Evolutionary conservation across 2,888 invertebrate genomes (phyloP).

Genomic region (Agonopterix subpropinquella): DNA sequence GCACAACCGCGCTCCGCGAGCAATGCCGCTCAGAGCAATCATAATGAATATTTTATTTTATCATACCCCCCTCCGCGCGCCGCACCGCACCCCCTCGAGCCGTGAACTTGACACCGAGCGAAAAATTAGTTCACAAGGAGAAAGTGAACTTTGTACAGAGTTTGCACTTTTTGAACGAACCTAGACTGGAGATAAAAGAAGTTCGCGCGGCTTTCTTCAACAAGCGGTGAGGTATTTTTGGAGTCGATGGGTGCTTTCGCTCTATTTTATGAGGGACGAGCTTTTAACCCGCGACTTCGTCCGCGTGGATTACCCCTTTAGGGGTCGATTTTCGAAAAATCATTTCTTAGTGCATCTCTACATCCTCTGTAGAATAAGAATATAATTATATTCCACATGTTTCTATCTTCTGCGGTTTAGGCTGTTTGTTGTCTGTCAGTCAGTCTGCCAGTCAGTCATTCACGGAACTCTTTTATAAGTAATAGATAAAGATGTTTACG

Average conservation of each 20-base stretch:
- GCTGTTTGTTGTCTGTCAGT: too few species aligned
- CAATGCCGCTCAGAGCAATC: conserved; percentile 67
- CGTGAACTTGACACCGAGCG: conserved; percentile 74
- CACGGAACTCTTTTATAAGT: too few species aligned
- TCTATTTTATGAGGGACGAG: neutral
- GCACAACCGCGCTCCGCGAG: conserved; percentile 47
- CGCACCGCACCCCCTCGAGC: conserved; percentile 33
- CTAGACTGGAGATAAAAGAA: conserved; percentile 69
- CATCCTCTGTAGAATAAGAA: too few species aligned
- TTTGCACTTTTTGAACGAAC: conserved; percentile 71
- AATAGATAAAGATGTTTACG: too few species aligned
- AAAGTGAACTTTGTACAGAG: conserved; percentile 72
- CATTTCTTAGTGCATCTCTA: too few species aligned
- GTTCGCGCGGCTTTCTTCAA: conserved; percentile 24
- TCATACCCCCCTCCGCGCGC: conserved; percentile 48
- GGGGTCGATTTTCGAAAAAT: too few species aligned
- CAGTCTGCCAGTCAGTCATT: too few species aligned
- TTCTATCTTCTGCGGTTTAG: too few species aligned
- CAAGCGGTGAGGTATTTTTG: conserved; percentile 8
- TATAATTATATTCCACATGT: too few species aligned
- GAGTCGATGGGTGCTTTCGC: neutral
- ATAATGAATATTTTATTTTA: conserved; percentile 76
- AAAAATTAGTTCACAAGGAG: conserved; percentile 75
- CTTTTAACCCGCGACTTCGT: too few species aligned
- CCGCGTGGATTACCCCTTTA: too few species aligned